Evolutionary conservation across 1,140 invertebrate genomes (phyloP).

Genomic region (Myzus persicae): DNA sequence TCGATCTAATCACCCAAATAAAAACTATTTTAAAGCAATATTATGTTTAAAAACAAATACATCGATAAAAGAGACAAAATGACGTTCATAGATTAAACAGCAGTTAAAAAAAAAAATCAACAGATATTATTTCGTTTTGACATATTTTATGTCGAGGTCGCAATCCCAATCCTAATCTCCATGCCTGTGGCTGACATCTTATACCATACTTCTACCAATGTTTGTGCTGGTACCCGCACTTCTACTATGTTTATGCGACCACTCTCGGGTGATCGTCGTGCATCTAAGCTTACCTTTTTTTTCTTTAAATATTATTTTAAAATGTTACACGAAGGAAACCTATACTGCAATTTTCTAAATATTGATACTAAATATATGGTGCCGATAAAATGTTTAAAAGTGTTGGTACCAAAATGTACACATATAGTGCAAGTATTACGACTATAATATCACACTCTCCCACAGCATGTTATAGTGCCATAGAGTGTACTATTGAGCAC

Average conservation of each 20-base stretch:
- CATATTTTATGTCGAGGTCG: neutral
- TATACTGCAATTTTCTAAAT: neutral
- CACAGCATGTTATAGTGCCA: neutral
- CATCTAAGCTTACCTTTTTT: neutral
- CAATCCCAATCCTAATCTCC: neutral
- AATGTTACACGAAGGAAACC: neutral
- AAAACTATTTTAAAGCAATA: neutral
- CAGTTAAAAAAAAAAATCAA: neutral
- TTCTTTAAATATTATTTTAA: neutral
- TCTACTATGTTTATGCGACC: neutral
- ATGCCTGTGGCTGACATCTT: neutral
- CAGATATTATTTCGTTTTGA: neutral
- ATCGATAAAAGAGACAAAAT: neutral
- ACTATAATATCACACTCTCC: neutral
- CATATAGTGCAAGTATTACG: neutral
- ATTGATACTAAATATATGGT: neutral
- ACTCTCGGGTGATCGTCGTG: neutral
- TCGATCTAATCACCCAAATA: neutral
- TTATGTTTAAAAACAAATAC: neutral
- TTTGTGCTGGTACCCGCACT: slow-evolving; percentile 11
- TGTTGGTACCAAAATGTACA: neutral
- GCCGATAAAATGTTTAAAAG: neutral
- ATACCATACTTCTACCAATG: neutral
- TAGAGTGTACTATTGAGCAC: neutral
- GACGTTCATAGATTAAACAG: neutral